A percentile compares a stretch with the other conserved stretches of the same genome.
Conservation (phyloP, 2,888 invertebrate genomes). For the Lycophotia porphyrea region DNA sequence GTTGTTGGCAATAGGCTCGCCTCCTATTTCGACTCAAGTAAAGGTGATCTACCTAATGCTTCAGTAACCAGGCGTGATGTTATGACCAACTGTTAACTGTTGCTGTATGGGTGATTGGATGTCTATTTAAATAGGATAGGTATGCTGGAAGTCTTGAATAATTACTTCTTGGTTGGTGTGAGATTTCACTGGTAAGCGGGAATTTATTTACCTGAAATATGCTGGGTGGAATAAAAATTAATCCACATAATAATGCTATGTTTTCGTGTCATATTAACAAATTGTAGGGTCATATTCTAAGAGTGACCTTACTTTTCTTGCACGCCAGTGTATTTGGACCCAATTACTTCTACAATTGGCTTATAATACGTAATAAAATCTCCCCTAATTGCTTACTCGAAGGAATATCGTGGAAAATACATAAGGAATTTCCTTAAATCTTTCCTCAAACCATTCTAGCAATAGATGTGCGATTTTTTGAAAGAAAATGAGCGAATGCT, state of each 20-base stretch:
- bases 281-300: background rate
- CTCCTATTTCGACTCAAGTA: background rate
- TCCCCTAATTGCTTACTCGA: slow-evolving; percentile 8
- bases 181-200: background rate
- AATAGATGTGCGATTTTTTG: slow-evolving; percentile 63
- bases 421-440: slow-evolving; percentile 59
- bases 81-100: background rate
- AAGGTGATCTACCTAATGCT: background rate
- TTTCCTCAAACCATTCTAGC: slow-evolving; percentile 39
- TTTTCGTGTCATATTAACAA: background rate
- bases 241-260: background rate
- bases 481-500: slow-evolving; percentile 65
- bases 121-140: background rate
- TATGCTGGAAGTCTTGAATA: background rate
- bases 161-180: background rate
- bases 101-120: background rate
- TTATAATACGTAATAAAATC: slow-evolving; percentile 37
- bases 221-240: background rate
- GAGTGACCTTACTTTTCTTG: background rate
- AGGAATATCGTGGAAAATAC: slow-evolving; percentile 42
- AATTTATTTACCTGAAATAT: background rate
- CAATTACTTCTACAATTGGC: slow-evolving; percentile 33
- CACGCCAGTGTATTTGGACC: background rate
- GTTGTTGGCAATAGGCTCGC: background rate
- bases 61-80: background rate